A percentile compares a stretch with the other conserved stretches of the same genome.
Conservation (phyloP, 2,113 vertebrate species). For the Edolisoma coerulescens region DNA sequence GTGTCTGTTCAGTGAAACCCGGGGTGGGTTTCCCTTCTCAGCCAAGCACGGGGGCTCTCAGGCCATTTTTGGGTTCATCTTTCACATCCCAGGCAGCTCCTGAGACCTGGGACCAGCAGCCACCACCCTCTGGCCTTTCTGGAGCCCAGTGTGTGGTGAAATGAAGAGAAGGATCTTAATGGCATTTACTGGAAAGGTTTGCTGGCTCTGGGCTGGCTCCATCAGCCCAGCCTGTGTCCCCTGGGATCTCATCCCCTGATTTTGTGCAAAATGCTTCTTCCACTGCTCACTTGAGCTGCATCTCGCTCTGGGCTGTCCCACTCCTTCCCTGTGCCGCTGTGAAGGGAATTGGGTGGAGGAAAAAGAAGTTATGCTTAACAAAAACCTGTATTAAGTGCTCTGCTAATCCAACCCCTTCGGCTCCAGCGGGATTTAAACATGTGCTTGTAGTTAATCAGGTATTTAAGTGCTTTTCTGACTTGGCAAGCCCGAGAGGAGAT, state of each 20-base stretch:
- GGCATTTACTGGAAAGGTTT: neutral
- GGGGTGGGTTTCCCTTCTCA: neutral
- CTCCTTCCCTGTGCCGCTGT: neutral
- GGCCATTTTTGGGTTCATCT: neutral
- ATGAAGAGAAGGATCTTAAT: neutral
- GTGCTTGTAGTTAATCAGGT: constrained; percentile 34
- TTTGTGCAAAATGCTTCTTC: neutral
- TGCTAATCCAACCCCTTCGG: neutral
- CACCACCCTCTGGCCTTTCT: neutral
- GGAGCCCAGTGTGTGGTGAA: neutral
- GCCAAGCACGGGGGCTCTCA: neutral
- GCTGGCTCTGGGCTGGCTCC: neutral
- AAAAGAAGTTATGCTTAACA: neutral
- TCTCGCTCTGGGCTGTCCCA: neutral
- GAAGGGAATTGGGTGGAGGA: neutral
- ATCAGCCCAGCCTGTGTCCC: neutral
- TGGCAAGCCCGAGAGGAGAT: neutral
- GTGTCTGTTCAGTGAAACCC: neutral
- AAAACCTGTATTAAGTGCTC: neutral
- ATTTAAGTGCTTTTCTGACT: constrained; percentile 29
- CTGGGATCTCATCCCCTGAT: neutral
- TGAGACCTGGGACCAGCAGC: neutral
- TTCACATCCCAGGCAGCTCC: neutral
- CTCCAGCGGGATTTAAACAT: neutral
- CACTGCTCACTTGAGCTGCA: neutral